Evolutionary conservation across 2,888 invertebrate species (phyloP).

Genomic region (Artemia sinica): DNA sequence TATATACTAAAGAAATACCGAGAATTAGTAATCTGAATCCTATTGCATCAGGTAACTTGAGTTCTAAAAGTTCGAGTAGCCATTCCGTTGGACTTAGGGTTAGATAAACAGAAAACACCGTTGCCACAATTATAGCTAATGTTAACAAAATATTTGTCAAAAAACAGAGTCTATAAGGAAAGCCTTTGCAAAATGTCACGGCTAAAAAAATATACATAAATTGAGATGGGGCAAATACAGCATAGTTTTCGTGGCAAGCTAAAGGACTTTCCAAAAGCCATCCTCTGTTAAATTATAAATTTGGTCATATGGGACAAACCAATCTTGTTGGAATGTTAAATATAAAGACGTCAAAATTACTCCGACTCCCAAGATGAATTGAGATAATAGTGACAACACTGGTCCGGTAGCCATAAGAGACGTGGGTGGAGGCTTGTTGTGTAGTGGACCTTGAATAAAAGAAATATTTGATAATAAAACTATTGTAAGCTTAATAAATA

Average conservation of each 20-base stretch:
- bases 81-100: constrained; percentile 35
- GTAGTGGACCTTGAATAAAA: constrained; percentile 21
- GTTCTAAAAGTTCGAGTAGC: constrained; percentile 48
- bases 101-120: constrained; percentile 41
- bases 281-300: constrained; percentile 17
- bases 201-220: constrained; percentile 81
- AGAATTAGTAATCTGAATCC: constrained; percentile 42
- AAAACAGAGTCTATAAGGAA: constrained; percentile 68
- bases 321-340: constrained; percentile 35
- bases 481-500: constrained; percentile 70
- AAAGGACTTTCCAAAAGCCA: constrained; percentile 27
- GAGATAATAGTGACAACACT: constrained; percentile 52
- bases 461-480: constrained; percentile 78
- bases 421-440: constrained; percentile 50
- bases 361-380: constrained; percentile 42
- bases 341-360: background rate
- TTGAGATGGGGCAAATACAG: constrained; percentile 63
- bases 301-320: constrained; percentile 30
- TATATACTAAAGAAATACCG: constrained; percentile 31
- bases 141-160: constrained; percentile 62
- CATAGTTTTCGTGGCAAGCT: constrained; percentile 63
- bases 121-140: constrained; percentile 47
- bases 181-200: constrained; percentile 71
- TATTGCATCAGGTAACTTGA: constrained; percentile 46
- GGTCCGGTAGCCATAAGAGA: constrained; percentile 61